A percentile compares a stretch with the other conserved stretches of the same genome.
These are phyloP conservation scores for Meliscaeva auricollis DNA, from an alignment of 2,888 invertebrate species.

Conservation along the genomic window DNA sequence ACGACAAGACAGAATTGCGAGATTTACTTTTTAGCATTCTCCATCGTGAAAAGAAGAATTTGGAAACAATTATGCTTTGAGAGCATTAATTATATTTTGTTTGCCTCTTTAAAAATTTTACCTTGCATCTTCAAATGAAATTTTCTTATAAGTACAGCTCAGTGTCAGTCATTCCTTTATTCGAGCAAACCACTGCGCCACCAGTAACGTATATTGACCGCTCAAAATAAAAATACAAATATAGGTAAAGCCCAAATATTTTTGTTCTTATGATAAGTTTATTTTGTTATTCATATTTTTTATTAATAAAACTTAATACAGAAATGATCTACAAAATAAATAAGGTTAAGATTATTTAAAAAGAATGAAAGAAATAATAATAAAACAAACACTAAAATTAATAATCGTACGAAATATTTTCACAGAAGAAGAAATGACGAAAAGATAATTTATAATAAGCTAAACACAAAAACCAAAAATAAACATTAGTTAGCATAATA, in stretches of 20 bases:
- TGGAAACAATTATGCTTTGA: too few species aligned
- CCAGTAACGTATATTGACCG: too few species aligned
- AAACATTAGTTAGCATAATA: constrained; percentile 3
- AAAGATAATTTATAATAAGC: constrained; percentile 3
- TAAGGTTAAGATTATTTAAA: constrained; percentile 54
- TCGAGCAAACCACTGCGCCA: too few species aligned
- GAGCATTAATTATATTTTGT: too few species aligned
- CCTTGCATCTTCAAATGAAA: too few species aligned
- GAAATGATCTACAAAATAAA: constrained; percentile 70
- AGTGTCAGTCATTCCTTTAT: too few species aligned
- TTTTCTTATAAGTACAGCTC: too few species aligned
- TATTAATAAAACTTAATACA: constrained; percentile 30
- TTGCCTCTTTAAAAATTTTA: too few species aligned
- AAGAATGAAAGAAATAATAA: constrained; percentile 4
- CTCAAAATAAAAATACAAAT: background rate
- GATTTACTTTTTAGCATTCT: too few species aligned
- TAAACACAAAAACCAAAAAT: constrained; percentile 45
- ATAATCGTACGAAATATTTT: constrained; percentile 44
- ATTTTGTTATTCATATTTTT: constrained; percentile 26
- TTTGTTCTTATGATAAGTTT: constrained; percentile 2
- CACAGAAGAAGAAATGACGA: constrained; percentile 37
- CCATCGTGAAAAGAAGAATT: too few species aligned
- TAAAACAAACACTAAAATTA: constrained; percentile 49
- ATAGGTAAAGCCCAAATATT: too few species aligned
- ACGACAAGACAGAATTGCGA: too few species aligned